Evolutionary conservation across 1,140 invertebrate species (phyloP), one percentile per base, ranked within the genome.

Genomic region (Coptotermes formosanus): DNA sequence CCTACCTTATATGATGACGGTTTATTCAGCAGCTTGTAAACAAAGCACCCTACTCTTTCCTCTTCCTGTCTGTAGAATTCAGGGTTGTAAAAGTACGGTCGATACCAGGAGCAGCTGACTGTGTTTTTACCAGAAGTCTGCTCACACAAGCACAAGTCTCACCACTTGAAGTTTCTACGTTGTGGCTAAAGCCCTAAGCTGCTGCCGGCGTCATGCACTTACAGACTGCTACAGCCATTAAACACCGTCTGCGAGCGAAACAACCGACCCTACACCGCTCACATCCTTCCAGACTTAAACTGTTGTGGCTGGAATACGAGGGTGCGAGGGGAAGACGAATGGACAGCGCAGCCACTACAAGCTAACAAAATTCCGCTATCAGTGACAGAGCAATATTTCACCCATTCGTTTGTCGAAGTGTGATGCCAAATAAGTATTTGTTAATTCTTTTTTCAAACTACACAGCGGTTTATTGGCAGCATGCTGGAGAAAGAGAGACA

Each of bases 81-180:
- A n/a, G 64, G 64, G 64, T 75, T 75, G 64, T n/a, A 75, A 75
- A 75, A 75, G 64, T 11, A 30, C 59, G 64, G 64, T 75, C 64
- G 64, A 75, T 75, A 75, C n/a, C 64, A 30, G 64, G 64, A 75
- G 64, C n/a, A 75, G 64, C 64, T 75, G 64, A n/a, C 16, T 75
- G 64, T 25, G 64, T 6, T 75, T 75, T 25, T 75, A 75, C 6
- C 64, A 75, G 25, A 75, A 30, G 64, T 75, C n/a, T 25, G 64
- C 14, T 75, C 64, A 75, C 64, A 75, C 4, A 64, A n/a, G 64
- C 25, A 30, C 64, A 75, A n/a, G n/a, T 0, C n/a, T 8, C 64
- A 64, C 64, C 64, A 75, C 64, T 30, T 30, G 25, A 75, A 30
- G 64, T 25, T 75, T n/a, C n/a, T 30, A 25, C 30, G n/a, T 30